phyloP scores from a whole-genome alignment of 2,888 invertebrate genomes.

The Andrena praecox region DNA sequence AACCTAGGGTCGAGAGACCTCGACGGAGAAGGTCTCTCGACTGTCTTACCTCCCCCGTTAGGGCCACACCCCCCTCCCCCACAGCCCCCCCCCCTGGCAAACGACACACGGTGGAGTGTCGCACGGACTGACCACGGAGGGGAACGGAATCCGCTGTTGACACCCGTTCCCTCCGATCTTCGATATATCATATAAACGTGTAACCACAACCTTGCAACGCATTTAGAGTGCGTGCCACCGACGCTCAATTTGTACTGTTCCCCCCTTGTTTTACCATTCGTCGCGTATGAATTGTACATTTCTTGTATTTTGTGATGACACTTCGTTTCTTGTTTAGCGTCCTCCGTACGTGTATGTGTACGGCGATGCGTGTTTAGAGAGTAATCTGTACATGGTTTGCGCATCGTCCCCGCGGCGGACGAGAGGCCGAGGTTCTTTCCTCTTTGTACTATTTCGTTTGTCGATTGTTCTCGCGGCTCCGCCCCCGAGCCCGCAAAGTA shows the following conservation, averaged over 20 bases:
- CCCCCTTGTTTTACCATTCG: not conserved
- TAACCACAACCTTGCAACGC: not conserved
- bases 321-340: constrained; percentile 49
- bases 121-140: not conserved
- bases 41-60: constrained; percentile 54
- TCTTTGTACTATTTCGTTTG: constrained; percentile 8
- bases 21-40: constrained; percentile 74
- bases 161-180: not conserved
- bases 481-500: constrained; percentile 5
- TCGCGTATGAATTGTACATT: constrained; percentile 44
- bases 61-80: not conserved
- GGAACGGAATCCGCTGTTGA: not conserved
- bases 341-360: constrained; percentile 39
- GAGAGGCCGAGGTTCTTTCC: not conserved
- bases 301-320: constrained; percentile 40
- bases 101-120: constrained; percentile 41
- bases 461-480: constrained; percentile 2
- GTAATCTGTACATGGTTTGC: too few relatives aligned
- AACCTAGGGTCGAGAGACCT: constrained; percentile 83
- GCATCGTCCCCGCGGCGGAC: not conserved
- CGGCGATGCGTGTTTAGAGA: too few relatives aligned
- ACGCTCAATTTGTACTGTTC: constrained; percentile 48
- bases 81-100: not conserved
- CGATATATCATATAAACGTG: not conserved
- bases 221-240: not conserved